Conservation (phyloP, 2,888 invertebrate genomes). For the Eupithecia insigniata region DNA sequence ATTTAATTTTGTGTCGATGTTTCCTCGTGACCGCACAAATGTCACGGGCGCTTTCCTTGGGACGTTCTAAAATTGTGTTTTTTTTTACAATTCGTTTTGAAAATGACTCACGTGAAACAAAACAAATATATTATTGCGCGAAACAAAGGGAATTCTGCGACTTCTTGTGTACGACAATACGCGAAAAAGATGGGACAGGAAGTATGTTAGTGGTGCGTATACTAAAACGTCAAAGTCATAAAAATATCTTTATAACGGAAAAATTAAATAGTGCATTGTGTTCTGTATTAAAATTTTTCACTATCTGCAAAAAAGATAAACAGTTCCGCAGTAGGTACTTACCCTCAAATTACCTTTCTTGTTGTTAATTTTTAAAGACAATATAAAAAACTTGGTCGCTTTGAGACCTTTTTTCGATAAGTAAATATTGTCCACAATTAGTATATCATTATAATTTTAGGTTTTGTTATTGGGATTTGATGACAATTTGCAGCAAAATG, state of each 20-base stretch:
- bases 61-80: slow-evolving; percentile 23
- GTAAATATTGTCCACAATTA: too few species aligned
- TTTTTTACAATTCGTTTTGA: slow-evolving; percentile 6
- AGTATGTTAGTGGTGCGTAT: not conserved
- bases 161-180: not conserved
- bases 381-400: too few species aligned
- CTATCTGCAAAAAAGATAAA: too few species aligned
- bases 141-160: not conserved
- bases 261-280: not conserved
- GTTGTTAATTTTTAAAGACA: too few species aligned
- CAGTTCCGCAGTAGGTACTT: too few species aligned
- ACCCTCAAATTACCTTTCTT: too few species aligned
- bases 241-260: not conserved
- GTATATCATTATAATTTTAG: too few species aligned
- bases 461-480: too few species aligned
- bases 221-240: not conserved
- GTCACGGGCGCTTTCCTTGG: slow-evolving; percentile 63
- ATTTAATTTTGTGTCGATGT: slow-evolving; percentile 52
- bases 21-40: slow-evolving; percentile 53
- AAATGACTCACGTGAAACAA: slow-evolving; percentile 7
- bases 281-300: too few species aligned
- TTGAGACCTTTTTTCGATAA: too few species aligned
- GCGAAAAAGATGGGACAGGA: not conserved
- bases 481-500: too few species aligned
- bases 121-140: not conserved